Conservation (phyloP, 1,140 invertebrate species). For the Philotrypesis tridentata region DNA sequence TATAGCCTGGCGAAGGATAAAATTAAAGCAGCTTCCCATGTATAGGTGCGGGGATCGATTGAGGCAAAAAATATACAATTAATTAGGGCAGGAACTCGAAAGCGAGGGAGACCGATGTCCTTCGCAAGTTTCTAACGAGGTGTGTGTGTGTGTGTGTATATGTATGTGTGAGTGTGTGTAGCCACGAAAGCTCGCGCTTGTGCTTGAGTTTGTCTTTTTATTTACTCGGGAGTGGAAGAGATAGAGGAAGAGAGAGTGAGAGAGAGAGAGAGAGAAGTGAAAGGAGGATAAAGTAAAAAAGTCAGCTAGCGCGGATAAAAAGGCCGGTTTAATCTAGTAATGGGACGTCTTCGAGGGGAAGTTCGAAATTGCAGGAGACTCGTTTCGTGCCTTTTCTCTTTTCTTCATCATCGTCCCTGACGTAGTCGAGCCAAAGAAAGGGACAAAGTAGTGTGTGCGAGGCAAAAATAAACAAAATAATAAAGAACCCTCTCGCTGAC, state of each 20-base stretch:
- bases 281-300: constrained; percentile 4
- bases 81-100: background rate
- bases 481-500: constrained; percentile 59
- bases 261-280: background rate
- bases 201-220: background rate
- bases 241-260: background rate
- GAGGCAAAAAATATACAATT: background rate
- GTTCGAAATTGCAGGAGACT: constrained; percentile 56
- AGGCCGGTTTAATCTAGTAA: constrained; percentile 64
- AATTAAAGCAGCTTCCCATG: too few species aligned
- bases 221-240: background rate
- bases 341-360: constrained; percentile 57
- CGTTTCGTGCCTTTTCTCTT: constrained; percentile 40
- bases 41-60: too few species aligned
- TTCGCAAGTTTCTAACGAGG: background rate
- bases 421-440: background rate
- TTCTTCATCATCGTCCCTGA: constrained; percentile 47
- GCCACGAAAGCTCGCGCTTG: background rate
- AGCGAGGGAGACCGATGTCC: background rate
- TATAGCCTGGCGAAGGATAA: too few species aligned
- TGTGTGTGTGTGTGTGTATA: too few species aligned
- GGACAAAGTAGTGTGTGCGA: constrained; percentile 17
- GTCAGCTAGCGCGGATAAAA: constrained; percentile 55
- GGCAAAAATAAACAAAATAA: constrained; percentile 60
- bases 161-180: too few species aligned